phyloP scores from a whole-genome alignment of 1,140 invertebrate genomes.

The Nasonia longicornis region DNA sequence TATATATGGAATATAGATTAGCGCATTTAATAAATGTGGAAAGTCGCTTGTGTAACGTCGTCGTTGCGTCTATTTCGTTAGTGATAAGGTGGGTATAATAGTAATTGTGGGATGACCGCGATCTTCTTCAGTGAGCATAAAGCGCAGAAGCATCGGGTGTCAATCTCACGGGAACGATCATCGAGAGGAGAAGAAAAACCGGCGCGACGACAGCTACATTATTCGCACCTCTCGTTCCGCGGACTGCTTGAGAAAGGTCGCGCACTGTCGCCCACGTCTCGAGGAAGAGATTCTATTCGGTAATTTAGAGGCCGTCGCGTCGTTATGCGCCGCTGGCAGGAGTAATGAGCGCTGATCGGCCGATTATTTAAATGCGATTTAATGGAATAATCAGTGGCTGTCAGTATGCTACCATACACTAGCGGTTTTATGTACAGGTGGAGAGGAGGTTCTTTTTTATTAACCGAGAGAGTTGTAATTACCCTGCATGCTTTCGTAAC shows the following conservation, averaged over 20 bases:
- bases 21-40: not conserved
- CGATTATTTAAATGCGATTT: slow-evolving; percentile 30
- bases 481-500: not conserved
- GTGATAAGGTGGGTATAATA: not conserved
- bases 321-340: slow-evolving; percentile 23
- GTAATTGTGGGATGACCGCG: not conserved
- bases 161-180: slow-evolving; percentile 49
- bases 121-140: not conserved
- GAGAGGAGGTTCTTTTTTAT: not conserved
- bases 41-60: not conserved
- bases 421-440: not conserved
- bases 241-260: not conserved
- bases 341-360: slow-evolving; percentile 10
- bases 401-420: not conserved
- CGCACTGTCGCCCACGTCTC: slow-evolving; percentile 17
- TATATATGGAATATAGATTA: not conserved
- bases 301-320: slow-evolving; percentile 5
- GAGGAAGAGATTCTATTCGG: slow-evolving; percentile 6
- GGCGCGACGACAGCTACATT: not conserved
- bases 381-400: slow-evolving; percentile 33
- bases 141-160: slow-evolving; percentile 36
- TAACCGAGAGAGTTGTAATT: not conserved
- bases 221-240: slow-evolving; percentile 26
- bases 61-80: not conserved
- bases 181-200: slow-evolving; percentile 4